Evolutionary conservation across 2,888 invertebrate species (phyloP).

Genomic region (Mongoloraphidia duomilia): DNA sequence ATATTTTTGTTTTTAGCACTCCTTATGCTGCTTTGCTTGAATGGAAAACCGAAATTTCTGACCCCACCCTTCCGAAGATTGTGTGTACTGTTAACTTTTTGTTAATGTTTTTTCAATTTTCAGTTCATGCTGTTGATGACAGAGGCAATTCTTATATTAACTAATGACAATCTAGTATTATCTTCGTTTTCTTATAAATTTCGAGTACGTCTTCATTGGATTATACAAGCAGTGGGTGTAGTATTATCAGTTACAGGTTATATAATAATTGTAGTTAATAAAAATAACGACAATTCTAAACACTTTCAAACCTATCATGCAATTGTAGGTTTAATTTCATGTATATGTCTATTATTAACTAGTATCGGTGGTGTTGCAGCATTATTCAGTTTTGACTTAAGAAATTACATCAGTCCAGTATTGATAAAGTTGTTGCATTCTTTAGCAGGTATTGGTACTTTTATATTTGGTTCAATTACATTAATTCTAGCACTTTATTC

Average conservation of each 20-base stretch:
- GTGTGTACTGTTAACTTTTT: too few relatives aligned
- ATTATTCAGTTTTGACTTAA: slow-evolving; percentile 22
- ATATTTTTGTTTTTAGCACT: too few relatives aligned
- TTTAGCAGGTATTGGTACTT: slow-evolving; percentile 4
- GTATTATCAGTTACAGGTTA: slow-evolving; percentile 20
- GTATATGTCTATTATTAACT: slow-evolving; percentile 19
- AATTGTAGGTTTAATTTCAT: slow-evolving; percentile 22
- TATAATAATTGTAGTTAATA: slow-evolving; percentile 20
- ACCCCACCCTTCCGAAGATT: too few relatives aligned
- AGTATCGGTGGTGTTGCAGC: slow-evolving; percentile 22
- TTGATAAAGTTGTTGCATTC: slow-evolving; percentile 1
- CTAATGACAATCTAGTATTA: slow-evolving; percentile 22
- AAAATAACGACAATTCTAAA: slow-evolving; percentile 20
- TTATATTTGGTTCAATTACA: slow-evolving; percentile 3
- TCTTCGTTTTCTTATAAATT: slow-evolving; percentile 12
- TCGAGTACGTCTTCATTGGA: slow-evolving; percentile 24
- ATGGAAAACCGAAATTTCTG: too few relatives aligned
- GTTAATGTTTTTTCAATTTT: slow-evolving; percentile 14
- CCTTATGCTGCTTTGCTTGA: too few relatives aligned
- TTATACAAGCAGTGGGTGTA: slow-evolving; percentile 19
- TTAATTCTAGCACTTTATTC: slow-evolving; percentile 15
- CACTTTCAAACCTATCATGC: slow-evolving; percentile 27
- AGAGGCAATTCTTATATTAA: slow-evolving; percentile 23
- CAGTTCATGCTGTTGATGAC: slow-evolving; percentile 27
- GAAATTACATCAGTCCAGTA: slow-evolving; percentile 6